These are phyloP conservation scores for Cryptophagus acutangulus DNA, from an alignment of 2,888 invertebrate species.

Conservation along the genomic window DNA sequence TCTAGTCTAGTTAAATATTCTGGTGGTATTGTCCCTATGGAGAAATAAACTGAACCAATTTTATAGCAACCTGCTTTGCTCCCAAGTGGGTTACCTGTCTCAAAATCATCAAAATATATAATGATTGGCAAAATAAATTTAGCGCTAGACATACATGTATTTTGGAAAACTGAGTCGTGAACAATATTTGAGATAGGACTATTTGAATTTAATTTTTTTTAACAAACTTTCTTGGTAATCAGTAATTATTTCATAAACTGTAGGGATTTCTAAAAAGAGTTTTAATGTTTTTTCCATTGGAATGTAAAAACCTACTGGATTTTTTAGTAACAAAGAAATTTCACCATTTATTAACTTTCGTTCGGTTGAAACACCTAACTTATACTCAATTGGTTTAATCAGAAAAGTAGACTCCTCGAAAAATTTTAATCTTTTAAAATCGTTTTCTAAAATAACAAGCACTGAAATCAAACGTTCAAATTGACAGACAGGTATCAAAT, in stretches of 20 bases:
- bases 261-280: slow-evolving; percentile 4
- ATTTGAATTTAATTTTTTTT: slow-evolving; percentile 1
- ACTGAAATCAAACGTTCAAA: too few relatives aligned
- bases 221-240: neutral
- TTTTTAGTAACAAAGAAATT: too few relatives aligned
- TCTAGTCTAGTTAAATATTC: slow-evolving; percentile 17
- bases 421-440: too few relatives aligned
- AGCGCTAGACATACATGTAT: neutral
- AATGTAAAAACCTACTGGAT: too few relatives aligned
- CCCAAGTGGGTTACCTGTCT: slow-evolving; percentile 29
- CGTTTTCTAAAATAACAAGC: too few relatives aligned
- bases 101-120: slow-evolving; percentile 17
- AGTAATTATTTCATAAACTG: neutral
- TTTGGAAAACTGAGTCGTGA: too few relatives aligned
- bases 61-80: slow-evolving; percentile 27
- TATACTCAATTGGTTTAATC: too few relatives aligned
- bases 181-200: slow-evolving; percentile 4
- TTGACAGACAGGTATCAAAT: too few relatives aligned
- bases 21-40: slow-evolving; percentile 24
- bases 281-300: slow-evolving; percentile 1
- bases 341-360: too few relatives aligned
- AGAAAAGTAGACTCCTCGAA: too few relatives aligned
- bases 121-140: neutral
- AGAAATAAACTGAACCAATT: slow-evolving; percentile 27
- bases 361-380: too few relatives aligned